A percentile compares a stretch with the other conserved stretches of the same genome.
Evolutionary conservation across 2,113 vertebrate genomes (phyloP).

Genomic region (Phalacrocorax pelagicus): DNA sequence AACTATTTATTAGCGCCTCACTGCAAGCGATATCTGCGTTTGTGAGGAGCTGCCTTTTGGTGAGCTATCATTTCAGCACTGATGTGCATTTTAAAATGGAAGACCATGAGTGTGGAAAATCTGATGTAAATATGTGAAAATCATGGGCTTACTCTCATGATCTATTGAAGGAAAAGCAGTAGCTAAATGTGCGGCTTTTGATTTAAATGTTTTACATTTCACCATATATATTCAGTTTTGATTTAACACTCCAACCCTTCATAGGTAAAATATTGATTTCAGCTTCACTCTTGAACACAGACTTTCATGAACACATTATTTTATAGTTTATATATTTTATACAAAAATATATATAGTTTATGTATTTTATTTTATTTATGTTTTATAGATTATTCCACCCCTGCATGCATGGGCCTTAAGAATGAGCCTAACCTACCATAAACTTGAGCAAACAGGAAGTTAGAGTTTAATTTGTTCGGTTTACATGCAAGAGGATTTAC

Average conservation of each 20-base stretch:
- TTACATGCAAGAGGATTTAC: neutral
- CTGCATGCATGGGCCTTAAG: neutral
- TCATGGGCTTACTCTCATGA: neutral
- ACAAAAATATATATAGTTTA: too few species aligned
- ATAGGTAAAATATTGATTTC: neutral
- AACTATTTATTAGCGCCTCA: neutral
- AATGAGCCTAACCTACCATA: neutral
- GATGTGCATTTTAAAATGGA: neutral
- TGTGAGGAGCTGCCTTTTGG: neutral
- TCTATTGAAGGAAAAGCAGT: neutral
- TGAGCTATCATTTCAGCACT: neutral
- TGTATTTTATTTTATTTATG: too few species aligned
- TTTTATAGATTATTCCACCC: too few species aligned
- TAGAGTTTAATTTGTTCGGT: neutral
- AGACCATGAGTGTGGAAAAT: neutral
- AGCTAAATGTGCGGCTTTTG: neutral
- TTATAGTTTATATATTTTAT: too few species aligned
- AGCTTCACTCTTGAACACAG: neutral
- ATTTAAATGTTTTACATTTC: neutral
- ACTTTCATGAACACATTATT: neutral
- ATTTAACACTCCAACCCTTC: neutral
- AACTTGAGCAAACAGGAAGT: neutral
- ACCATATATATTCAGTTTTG: neutral
- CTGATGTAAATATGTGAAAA: neutral
- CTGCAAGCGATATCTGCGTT: neutral